A percentile compares a stretch with the other conserved stretches of the same genome.
Conservation (phyloP, 2,113 vertebrate genomes). For the Sceloporus undulatus region DNA sequence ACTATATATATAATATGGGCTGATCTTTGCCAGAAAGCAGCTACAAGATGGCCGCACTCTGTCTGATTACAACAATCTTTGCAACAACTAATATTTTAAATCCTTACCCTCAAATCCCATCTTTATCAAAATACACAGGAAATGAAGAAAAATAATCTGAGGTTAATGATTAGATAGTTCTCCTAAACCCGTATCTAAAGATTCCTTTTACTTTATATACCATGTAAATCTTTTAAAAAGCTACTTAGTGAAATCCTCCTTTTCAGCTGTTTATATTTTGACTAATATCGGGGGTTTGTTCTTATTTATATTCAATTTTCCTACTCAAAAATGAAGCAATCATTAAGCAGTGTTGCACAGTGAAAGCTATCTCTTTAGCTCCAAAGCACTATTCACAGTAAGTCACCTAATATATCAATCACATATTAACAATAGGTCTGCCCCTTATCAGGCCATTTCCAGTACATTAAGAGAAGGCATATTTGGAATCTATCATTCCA, state of each 20-base stretch:
- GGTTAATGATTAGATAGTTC: background rate
- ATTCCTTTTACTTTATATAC: background rate
- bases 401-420: constrained; percentile 63
- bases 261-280: constrained; percentile 49
- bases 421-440: constrained; percentile 41
- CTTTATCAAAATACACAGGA: background rate
- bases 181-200: background rate
- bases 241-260: constrained; percentile 42
- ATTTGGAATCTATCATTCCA: constrained; percentile 39
- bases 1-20: background rate
- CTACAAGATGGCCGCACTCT: background rate
- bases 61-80: background rate
- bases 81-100: background rate
- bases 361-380: constrained; percentile 32
- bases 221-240: constrained; percentile 26
- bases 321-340: constrained; percentile 57
- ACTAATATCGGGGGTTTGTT: constrained; percentile 54
- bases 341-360: constrained; percentile 39
- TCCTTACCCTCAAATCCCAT: background rate
- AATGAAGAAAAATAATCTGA: background rate
- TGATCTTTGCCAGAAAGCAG: too few species aligned
- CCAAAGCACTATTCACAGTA: constrained; percentile 21
- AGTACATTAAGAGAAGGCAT: constrained; percentile 56
- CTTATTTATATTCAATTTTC: constrained; percentile 64
- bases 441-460: constrained; percentile 39